These are phyloP conservation scores for Brachionus manjavacas DNA, from an alignment of 1,140 invertebrate species.

Conservation along the genomic window DNA sequence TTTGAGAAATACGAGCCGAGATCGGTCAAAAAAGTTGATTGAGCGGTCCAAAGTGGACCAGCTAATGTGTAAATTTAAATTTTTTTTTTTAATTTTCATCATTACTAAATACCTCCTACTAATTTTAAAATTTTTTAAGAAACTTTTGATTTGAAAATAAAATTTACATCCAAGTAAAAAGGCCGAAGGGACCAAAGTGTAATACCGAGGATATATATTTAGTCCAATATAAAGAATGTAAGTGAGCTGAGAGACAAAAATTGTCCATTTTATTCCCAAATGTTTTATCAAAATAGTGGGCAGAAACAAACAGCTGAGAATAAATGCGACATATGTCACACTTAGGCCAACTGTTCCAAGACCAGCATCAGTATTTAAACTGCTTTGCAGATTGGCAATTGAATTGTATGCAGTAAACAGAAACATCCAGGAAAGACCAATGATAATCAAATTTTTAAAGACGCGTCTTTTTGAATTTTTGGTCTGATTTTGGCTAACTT, in stretches of 20 bases:
- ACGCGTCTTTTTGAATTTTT: neutral
- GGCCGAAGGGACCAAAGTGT: constrained; percentile 61
- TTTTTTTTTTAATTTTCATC: neutral
- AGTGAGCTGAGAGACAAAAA: constrained; percentile 80
- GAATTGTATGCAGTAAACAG: constrained; percentile 8
- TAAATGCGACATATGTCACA: constrained; percentile 78
- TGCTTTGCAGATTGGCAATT: constrained; percentile 23
- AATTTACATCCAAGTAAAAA: constrained; percentile 71
- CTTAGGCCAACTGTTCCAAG: constrained; percentile 61
- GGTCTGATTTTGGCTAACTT: neutral
- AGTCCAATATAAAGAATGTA: constrained; percentile 87
- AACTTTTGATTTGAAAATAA: constrained; percentile 37
- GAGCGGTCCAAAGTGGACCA: constrained; percentile 90
- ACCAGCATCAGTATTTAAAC: constrained; percentile 8
- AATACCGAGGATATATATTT: constrained; percentile 79
- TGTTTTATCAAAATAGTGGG: constrained; percentile 74
- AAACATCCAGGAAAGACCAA: constrained; percentile 29
- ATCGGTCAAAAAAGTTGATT: constrained; percentile 89
- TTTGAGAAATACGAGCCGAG: constrained; percentile 69
- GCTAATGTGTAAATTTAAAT: constrained; percentile 58
- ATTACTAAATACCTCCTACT: constrained; percentile 30
- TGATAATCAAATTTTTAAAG: constrained; percentile 5
- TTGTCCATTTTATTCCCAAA: constrained; percentile 88
- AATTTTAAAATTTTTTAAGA: neutral
- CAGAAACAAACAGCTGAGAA: constrained; percentile 84